phyloP scores from a whole-genome alignment of 2,888 invertebrate species.

The Scrobipalpa costella region DNA sequence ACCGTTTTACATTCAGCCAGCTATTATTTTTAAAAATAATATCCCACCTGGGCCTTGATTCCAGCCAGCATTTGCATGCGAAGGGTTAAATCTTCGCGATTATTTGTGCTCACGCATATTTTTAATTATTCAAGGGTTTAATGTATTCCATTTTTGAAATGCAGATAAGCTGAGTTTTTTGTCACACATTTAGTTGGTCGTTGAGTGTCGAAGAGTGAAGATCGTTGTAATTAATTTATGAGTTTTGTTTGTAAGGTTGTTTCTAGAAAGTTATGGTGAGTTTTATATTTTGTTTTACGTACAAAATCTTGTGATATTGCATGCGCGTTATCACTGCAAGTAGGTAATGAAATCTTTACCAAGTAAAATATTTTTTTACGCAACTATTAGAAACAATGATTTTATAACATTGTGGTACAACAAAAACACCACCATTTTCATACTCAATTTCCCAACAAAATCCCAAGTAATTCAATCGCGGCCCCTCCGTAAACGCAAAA shows the following conservation, averaged over 20 bases:
- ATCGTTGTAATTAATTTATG: constrained; percentile 34
- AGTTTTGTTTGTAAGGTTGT: constrained; percentile 20
- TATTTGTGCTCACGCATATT: constrained; percentile 78
- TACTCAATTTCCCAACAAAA: constrained; percentile 9
- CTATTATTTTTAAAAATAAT: constrained; percentile 57
- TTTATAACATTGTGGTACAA: no score
- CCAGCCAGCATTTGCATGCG: constrained; percentile 71
- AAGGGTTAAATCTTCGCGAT: constrained; percentile 78
- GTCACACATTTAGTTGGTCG: constrained; percentile 60
- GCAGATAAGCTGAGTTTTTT: constrained; percentile 59
- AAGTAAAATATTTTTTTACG: no score
- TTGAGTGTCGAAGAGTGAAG: constrained; percentile 62
- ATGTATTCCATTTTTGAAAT: constrained; percentile 69
- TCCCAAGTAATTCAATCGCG: background rate
- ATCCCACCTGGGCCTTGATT: constrained; percentile 71
- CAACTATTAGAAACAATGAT: no score
- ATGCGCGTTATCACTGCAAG: background rate
- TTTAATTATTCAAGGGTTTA: constrained; percentile 81
- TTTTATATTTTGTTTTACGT: background rate
- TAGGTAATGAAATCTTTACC: no score
- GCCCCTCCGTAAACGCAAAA: constrained; percentile 19
- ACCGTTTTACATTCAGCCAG: constrained; percentile 21
- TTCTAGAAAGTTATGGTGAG: background rate
- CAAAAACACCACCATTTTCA: background rate
- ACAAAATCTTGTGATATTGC: background rate